A percentile compares a stretch with the other conserved stretches of the same genome.
Conservation (phyloP, 2,797 vertebrate genomes). For the Gymnothorax reevesii region DNA sequence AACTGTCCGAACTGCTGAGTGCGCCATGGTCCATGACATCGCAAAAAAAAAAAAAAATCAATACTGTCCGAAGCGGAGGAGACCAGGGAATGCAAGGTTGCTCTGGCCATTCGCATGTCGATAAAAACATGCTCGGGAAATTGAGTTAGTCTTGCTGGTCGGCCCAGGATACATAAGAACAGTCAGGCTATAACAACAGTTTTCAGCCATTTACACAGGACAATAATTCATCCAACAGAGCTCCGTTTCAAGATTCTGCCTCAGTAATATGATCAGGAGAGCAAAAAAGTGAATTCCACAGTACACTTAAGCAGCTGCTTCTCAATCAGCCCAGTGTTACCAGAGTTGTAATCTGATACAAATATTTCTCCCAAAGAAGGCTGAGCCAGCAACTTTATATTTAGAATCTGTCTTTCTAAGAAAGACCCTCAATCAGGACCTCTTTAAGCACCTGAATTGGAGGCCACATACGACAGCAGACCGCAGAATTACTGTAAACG, state of each 20-base stretch:
- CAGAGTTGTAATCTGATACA: constrained; percentile 15
- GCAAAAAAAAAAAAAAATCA: neutral
- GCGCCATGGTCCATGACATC: neutral
- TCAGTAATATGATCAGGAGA: neutral
- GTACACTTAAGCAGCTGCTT: neutral
- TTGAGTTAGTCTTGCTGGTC: neutral
- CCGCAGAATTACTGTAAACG: neutral
- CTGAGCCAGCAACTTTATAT: constrained; percentile 2
- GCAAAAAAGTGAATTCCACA: neutral
- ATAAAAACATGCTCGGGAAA: neutral
- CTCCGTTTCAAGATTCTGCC: neutral
- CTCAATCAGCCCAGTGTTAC: neutral
- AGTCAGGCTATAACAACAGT: neutral
- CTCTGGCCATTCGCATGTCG: neutral
- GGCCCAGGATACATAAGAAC: neutral
- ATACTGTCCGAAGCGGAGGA: neutral
- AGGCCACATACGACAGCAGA: neutral
- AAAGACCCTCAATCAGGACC: neutral
- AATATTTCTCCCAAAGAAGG: constrained; percentile 3
- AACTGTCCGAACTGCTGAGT: neutral
- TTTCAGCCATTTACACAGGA: neutral
- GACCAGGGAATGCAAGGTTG: neutral
- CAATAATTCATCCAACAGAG: neutral
- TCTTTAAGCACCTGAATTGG: neutral
- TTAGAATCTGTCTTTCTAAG: neutral